Conservation (phyloP, 2,888 invertebrate genomes). For the Drosophila antonietae region DNA sequence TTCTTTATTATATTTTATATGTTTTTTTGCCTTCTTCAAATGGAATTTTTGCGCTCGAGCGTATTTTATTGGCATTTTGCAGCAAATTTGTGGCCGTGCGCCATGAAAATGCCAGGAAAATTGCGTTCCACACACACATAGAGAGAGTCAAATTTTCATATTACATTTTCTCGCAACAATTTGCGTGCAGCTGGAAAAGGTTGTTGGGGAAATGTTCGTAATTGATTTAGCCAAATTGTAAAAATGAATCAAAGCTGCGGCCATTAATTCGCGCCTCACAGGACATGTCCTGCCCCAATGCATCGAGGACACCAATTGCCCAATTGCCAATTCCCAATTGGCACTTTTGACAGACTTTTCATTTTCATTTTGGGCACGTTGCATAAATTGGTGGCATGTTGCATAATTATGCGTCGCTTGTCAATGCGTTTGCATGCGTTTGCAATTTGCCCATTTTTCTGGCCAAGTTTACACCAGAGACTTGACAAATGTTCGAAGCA, state of each 20-base stretch:
- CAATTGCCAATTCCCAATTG: background rate
- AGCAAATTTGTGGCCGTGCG: constrained; percentile 64
- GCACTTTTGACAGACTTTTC: constrained; percentile 47
- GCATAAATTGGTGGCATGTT: constrained; percentile 65
- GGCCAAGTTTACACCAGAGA: constrained; percentile 43
- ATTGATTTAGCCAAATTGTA: constrained; percentile 79
- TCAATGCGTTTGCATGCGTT: constrained; percentile 56
- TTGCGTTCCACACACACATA: constrained; percentile 31
- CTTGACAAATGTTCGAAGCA: constrained; percentile 18
- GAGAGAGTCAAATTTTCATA: constrained; percentile 42
- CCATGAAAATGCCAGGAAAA: constrained; percentile 64
- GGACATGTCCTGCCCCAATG: constrained; percentile 10
- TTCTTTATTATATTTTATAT: constrained; percentile 19
- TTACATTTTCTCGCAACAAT: constrained; percentile 47
- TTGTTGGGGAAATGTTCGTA: constrained; percentile 47
- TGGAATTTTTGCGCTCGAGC: constrained; percentile 78
- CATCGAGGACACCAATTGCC: background rate
- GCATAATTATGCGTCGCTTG: constrained; percentile 72
- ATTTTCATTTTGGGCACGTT: constrained; percentile 68
- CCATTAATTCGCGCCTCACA: constrained; percentile 28
- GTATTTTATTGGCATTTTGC: constrained; percentile 78
- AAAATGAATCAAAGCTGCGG: constrained; percentile 64
- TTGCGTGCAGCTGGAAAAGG: constrained; percentile 1
- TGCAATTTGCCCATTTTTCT: constrained; percentile 29
- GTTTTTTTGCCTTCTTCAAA: constrained; percentile 49